Evolutionary conservation across 2,113 vertebrate species (phyloP).

Genomic region (Phalacrocorax carbo): DNA sequence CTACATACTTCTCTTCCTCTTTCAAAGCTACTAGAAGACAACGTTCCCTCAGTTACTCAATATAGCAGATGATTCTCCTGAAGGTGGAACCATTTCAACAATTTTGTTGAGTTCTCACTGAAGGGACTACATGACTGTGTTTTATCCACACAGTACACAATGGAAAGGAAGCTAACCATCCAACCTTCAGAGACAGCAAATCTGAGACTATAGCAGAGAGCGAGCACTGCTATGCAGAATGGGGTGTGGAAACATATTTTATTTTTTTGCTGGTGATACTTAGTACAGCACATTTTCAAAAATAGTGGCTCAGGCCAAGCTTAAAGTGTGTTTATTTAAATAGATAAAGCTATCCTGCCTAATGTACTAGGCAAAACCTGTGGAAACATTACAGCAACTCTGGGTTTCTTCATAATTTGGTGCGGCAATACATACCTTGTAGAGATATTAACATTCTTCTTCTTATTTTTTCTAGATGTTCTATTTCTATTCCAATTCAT

Average conservation of each 20-base stretch:
- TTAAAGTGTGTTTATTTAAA: not conserved
- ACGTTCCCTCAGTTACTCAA: not conserved
- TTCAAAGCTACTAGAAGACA: not conserved
- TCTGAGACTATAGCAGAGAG: not conserved
- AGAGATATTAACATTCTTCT: constrained; percentile 71
- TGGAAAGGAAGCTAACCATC: not conserved
- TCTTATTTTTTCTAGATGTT: constrained; percentile 85
- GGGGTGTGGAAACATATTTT: not conserved
- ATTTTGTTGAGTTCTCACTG: not conserved
- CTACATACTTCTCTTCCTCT: not conserved
- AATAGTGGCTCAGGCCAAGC: not conserved
- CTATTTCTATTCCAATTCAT: constrained; percentile 86
- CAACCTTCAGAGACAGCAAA: not conserved
- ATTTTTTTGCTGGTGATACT: not conserved
- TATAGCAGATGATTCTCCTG: not conserved
- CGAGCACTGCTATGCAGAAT: not conserved
- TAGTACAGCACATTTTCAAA: not conserved
- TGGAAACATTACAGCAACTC: not conserved
- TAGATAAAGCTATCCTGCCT: not conserved
- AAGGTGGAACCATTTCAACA: not conserved
- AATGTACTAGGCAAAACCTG: not conserved
- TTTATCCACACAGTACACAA: not conserved
- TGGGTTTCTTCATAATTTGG: not conserved
- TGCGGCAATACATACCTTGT: constrained; percentile 61
- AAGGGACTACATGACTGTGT: not conserved